Conservation (phyloP, 2,113 vertebrate genomes). For the Nestor notabilis region DNA sequence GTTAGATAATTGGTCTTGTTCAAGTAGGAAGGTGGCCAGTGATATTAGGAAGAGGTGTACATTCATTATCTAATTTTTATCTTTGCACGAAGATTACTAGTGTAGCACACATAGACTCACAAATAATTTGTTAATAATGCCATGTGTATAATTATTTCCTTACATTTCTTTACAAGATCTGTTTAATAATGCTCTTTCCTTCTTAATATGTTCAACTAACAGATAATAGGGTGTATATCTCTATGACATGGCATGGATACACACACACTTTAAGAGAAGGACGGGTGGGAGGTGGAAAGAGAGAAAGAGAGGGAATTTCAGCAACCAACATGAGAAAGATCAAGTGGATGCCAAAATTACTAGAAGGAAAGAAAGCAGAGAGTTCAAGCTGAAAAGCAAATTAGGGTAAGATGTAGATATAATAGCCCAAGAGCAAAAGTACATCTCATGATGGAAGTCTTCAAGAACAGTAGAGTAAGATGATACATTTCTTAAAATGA, state of each 20-base stretch:
- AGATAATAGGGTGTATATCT: not conserved
- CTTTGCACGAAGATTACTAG: not conserved
- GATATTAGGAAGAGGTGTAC: not conserved
- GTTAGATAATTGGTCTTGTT: not conserved
- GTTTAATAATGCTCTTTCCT: not conserved
- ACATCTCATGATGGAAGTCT: not conserved
- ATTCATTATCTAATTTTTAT: not conserved
- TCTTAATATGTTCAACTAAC: not conserved
- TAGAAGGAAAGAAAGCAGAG: constrained; percentile 33
- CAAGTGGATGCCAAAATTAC: constrained; percentile 40
- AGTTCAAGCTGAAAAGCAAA: constrained; percentile 53
- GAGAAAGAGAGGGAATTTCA: not conserved
- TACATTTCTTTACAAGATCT: not conserved
- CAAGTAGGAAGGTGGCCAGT: not conserved
- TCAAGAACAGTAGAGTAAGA: not conserved
- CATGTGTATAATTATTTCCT: not conserved
- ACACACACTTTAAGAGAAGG: not conserved
- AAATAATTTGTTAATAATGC: not conserved
- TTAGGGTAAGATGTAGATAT: not conserved
- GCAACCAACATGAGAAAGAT: not conserved
- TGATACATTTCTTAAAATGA: not conserved
- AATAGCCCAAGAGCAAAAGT: constrained; percentile 16
- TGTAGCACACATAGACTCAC: not conserved
- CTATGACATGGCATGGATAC: not conserved
- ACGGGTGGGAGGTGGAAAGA: accelerated